phyloP scores from a whole-genome alignment of 2,888 invertebrate species.

The Phasia obesa region DNA sequence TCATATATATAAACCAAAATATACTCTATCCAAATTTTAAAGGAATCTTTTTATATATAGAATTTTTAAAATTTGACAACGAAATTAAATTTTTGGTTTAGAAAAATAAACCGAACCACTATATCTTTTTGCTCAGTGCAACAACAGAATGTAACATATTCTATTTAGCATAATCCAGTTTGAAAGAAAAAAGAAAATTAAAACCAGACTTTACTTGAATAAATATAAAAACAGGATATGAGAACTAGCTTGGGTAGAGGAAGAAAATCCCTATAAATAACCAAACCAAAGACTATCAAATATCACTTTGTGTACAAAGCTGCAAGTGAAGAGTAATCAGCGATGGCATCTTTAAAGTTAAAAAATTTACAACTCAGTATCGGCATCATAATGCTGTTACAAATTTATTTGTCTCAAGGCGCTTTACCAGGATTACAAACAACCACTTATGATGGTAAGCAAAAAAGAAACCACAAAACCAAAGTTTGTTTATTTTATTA shows the following conservation, averaged over 20 bases:
- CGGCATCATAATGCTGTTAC: constrained; percentile 9
- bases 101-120: background rate
- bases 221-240: constrained; percentile 41
- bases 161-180: constrained; percentile 36
- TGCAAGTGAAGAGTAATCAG: constrained; percentile 20
- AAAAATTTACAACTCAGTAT: background rate
- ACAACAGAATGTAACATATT: constrained; percentile 19
- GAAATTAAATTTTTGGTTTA: too few relatives aligned
- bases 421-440: constrained; percentile 56
- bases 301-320: constrained; percentile 35
- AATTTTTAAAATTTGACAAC: too few relatives aligned
- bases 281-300: constrained; percentile 9
- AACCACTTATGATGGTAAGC: constrained; percentile 57
- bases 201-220: background rate
- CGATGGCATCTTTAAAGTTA: constrained; percentile 33
- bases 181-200: constrained; percentile 22
- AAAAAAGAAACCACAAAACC: background rate
- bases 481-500: background rate
- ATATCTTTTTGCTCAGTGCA: constrained; percentile 1
- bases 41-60: too few relatives aligned
- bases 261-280: constrained; percentile 45
- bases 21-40: too few relatives aligned
- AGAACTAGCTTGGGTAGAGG: constrained; percentile 7
- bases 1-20: too few relatives aligned
- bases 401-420: constrained; percentile 15